Evolutionary conservation across 1,140 invertebrate species (phyloP), one percentile per base, ranked within the genome.

Genomic region (Nasonia longicornis): DNA sequence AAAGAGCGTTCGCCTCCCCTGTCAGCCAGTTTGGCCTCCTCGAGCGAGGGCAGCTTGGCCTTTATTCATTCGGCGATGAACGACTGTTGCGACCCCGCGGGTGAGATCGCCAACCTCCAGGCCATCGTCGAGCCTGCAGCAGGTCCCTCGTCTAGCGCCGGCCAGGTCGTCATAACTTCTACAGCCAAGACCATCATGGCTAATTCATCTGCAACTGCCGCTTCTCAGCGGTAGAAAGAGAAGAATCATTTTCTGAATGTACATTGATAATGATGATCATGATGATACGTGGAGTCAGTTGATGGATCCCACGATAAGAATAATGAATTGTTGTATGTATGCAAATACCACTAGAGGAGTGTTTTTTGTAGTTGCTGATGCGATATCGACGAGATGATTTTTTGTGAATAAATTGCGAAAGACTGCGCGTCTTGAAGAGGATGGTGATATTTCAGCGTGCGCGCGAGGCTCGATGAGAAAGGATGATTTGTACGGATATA

Each of bases 1-100:
- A 91, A 90, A 75, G 90, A 91, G 84, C 88, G 90, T 58, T 90
- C 90, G 11, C 89, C 90, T 11, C 89, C 89, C 10, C 76, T 91
- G 7, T 90, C 90, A 1, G 87, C 86, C 20, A 91, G 90, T 79
- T 82, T 90, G n/a, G 89, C 90, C 26, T 91, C 90, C 2, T 91
- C 90, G 7, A 91, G 90, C 66, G 90, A 91, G 75, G 89, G 90
- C 1, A 91, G 90, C 70, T 86, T 90, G 70, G 89, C 89, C 11
- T 89, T 90, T 63, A 89, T 89, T 80, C 90, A 89, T 79, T 85
- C 88, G 8, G 84, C 82, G 10, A 89, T 91, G 86, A 90, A 89
- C 75, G 90, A 91, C 74, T 90, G 86, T 71, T 90, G 87, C 81
- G 89, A 90, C 84, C 84, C 89, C n/a, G 86, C 86, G 0, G 89